These are phyloP conservation scores for Rhynchophorus ferrugineus DNA, from an alignment of 1,140 invertebrate species.

Conservation along the genomic window DNA sequence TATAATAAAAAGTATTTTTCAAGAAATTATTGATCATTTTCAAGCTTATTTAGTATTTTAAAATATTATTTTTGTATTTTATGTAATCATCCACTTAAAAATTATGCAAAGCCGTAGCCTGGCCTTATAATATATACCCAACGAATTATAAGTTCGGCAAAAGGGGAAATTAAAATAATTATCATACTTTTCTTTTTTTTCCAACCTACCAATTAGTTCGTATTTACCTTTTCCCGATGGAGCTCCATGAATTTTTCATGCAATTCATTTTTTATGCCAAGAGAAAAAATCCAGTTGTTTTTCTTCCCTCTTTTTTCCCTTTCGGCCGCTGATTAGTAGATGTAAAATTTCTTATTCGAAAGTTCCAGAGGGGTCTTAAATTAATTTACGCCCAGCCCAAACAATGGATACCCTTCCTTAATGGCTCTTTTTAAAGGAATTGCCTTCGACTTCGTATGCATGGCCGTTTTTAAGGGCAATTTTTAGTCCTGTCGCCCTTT, in stretches of 20 bases:
- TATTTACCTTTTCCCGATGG: slow-evolving; percentile 19
- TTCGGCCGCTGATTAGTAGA: slow-evolving; percentile 17
- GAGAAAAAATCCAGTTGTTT: slow-evolving; percentile 17
- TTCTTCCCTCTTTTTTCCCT: slow-evolving; percentile 14
- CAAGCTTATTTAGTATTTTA: no score
- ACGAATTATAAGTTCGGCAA: not conserved
- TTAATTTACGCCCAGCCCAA: slow-evolving; percentile 23
- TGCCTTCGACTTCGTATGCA: slow-evolving; percentile 12
- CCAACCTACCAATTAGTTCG: slow-evolving; percentile 14
- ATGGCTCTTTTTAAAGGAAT: slow-evolving; percentile 20
- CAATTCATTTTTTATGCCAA: slow-evolving; percentile 24
- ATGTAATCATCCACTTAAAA: no score
- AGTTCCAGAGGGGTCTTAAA: slow-evolving; percentile 17
- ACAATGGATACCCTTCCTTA: slow-evolving; percentile 20
- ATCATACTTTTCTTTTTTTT: slow-evolving; percentile 14
- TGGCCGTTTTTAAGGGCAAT: slow-evolving; percentile 10
- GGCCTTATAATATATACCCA: no score
- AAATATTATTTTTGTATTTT: no score
- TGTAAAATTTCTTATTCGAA: slow-evolving; percentile 17
- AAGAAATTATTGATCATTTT: no score
- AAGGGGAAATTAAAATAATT: slow-evolving; percentile 13
- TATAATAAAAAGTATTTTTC: no score
- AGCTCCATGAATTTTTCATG: slow-evolving; percentile 27
- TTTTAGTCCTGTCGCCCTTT: slow-evolving; percentile 11
- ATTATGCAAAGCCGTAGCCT: no score